These are phyloP conservation scores for Drosophila buzzatii DNA, from an alignment of 2,888 invertebrate genomes.

Conservation along the genomic window DNA sequence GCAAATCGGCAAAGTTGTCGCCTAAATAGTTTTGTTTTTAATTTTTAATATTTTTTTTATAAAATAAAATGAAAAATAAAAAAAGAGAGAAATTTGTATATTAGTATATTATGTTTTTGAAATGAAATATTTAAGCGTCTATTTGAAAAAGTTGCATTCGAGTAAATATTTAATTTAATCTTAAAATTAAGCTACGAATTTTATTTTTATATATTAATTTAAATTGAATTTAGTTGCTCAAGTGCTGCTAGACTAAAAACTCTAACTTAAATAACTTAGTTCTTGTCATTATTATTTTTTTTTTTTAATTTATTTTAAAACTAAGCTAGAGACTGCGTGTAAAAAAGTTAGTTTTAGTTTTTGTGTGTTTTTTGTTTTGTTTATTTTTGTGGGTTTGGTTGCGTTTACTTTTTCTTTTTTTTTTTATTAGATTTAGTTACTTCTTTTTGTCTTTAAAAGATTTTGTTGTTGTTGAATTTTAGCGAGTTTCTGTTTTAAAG, in stretches of 20 bases:
- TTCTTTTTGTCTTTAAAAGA: slow-evolving; percentile 1
- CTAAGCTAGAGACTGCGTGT: not conserved
- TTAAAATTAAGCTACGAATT: slow-evolving; percentile 42
- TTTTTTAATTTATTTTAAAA: no score
- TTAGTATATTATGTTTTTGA: slow-evolving; percentile 39
- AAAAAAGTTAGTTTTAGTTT: slow-evolving; percentile 2
- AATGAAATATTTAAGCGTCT: slow-evolving; percentile 23
- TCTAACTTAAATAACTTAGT: slow-evolving; percentile 40
- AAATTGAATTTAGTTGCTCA: slow-evolving; percentile 9
- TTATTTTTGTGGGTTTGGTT: slow-evolving; percentile 25
- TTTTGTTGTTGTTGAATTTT: slow-evolving; percentile 13
- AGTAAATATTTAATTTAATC: not conserved
- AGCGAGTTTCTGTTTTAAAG: slow-evolving; percentile 38
- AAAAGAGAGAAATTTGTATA: slow-evolving; percentile 29
- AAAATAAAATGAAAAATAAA: slow-evolving; percentile 36
- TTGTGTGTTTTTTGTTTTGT: slow-evolving; percentile 14
- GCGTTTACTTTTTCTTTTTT: slow-evolving; percentile 24
- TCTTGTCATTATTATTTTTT: not conserved
- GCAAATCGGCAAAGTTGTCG: slow-evolving; percentile 83
- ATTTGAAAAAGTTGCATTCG: slow-evolving; percentile 52
- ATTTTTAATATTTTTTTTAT: slow-evolving; percentile 14
- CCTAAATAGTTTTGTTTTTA: slow-evolving; percentile 55
- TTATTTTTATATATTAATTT: slow-evolving; percentile 9
- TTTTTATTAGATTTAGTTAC: slow-evolving; percentile 9
- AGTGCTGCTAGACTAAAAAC: slow-evolving; percentile 23